Evolutionary conservation across 1,140 invertebrate genomes (phyloP), one percentile per base, ranked within the genome.

Genomic region (Thaumatotibia leucotreta): DNA sequence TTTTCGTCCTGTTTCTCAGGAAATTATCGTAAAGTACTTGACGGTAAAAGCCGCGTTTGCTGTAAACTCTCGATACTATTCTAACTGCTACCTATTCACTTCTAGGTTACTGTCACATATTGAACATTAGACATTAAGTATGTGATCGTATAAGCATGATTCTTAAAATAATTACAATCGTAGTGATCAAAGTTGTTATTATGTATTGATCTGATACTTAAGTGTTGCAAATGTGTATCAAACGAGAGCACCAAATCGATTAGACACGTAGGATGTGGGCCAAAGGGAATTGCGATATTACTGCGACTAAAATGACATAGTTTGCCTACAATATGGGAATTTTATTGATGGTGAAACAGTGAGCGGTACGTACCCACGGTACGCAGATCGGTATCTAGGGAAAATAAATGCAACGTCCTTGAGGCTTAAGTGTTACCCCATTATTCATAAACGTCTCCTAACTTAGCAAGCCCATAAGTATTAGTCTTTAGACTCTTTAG

Each of bases 251-350:
- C 50, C 50, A 52, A 58, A 58, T 58, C 52, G 52, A 58, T 58
- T 58, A 58, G 52, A 58, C 8, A 58, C 52, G 23, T 14, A 27
- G 52, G 24, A 58, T 58, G 52, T 58, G 27, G 52, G 23, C 52
- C 52, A 58, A 58, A 22, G n/a, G 52, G 23, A 58, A 17, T 58
- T 58, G 52, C 52, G 52, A 58, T 29, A 58, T 29, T 27, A 10
- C 23, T 58, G 24, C 4, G 52, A 58, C 24, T 58, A 58, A 58
- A 54, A 54, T 54, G 24, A 54, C 22, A 10, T 58, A 45, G 11
- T 45, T 45, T 8, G 27, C 24, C 52, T 58, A 58, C 24, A 27
- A 58, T 27, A 58, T 58, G 52, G 52, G 52, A 58, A 58, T 27
- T 29, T 29, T 9, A 39, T 11, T 39, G 9, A 27, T 58, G 52